phyloP scores from a whole-genome alignment of 1,140 invertebrate genomes.

The Chymomyza costata region DNA sequence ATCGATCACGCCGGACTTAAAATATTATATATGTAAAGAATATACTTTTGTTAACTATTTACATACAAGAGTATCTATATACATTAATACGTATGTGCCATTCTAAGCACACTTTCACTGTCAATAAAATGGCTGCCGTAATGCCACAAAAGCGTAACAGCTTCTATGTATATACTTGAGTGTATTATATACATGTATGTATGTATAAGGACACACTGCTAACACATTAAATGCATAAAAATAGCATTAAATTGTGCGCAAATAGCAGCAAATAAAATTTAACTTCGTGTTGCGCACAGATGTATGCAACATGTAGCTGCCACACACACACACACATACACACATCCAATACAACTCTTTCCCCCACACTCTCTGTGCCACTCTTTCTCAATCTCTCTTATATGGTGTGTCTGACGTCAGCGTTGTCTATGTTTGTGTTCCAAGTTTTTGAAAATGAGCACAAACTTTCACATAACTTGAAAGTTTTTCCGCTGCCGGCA shows the following conservation, averaged over 20 bases:
- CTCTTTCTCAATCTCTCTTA: background rate
- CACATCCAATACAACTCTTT: too few species aligned
- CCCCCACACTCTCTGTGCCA: background rate
- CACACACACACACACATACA: too few species aligned
- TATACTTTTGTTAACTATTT: slow-evolving; percentile 15
- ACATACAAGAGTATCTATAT: slow-evolving; percentile 20
- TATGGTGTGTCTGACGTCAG: background rate
- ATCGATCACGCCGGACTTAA: too few species aligned
- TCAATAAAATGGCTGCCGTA: slow-evolving; percentile 19
- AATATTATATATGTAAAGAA: too few species aligned
- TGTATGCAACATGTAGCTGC: slow-evolving; percentile 55
- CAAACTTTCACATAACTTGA: slow-evolving; percentile 30
- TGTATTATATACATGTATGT: slow-evolving; percentile 37
- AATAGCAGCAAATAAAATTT: slow-evolving; percentile 65
- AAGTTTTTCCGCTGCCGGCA: slow-evolving; percentile 3
- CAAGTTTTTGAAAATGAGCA: slow-evolving; percentile 24
- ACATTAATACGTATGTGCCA: slow-evolving; percentile 8
- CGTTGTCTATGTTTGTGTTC: background rate
- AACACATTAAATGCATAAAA: slow-evolving; percentile 65
- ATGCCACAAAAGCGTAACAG: slow-evolving; percentile 8
- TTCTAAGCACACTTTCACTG: slow-evolving; percentile 55
- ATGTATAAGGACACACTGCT: background rate
- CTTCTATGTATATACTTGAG: slow-evolving; percentile 35
- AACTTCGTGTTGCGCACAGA: slow-evolving; percentile 36
- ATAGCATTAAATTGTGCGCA: slow-evolving; percentile 65